A percentile compares a stretch with the other conserved stretches of the same genome.
These are phyloP conservation scores for Passer montanus DNA, from an alignment of 2,113 vertebrate species.

Conservation along the genomic window DNA sequence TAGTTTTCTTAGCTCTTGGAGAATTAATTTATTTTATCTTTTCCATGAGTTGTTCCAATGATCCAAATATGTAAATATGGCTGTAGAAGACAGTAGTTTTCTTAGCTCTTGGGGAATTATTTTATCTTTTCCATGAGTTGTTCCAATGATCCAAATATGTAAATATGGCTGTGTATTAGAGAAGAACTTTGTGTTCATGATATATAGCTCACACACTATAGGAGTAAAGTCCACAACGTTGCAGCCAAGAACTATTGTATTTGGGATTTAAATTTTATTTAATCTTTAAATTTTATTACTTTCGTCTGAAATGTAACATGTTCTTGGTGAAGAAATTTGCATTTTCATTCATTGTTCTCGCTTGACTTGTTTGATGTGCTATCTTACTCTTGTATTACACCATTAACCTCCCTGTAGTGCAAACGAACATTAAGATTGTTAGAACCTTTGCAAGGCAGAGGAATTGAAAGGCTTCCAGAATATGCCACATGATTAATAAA, in stretches of 20 bases:
- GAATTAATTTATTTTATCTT: background rate
- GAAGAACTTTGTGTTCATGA: background rate
- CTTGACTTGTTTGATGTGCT: background rate
- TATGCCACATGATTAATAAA: background rate
- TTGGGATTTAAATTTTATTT: background rate
- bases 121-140: background rate
- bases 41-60: background rate
- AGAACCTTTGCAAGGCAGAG: background rate
- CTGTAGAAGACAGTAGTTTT: background rate
- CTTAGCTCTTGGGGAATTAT: background rate
- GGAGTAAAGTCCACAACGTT: background rate
- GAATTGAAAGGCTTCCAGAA: background rate
- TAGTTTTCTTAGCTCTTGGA: background rate
- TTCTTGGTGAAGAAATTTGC: constrained; percentile 10
- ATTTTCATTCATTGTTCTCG: background rate
- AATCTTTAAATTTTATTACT: background rate
- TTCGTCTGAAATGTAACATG: background rate
- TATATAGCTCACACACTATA: background rate
- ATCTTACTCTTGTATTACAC: background rate
- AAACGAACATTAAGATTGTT: background rate
- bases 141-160: background rate
- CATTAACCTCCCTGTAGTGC: background rate
- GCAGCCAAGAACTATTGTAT: background rate
- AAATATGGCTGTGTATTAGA: background rate
- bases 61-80: background rate